phyloP scores from a whole-genome alignment of 2,888 invertebrate genomes.

The Hirtodrosophila trivittata region DNA sequence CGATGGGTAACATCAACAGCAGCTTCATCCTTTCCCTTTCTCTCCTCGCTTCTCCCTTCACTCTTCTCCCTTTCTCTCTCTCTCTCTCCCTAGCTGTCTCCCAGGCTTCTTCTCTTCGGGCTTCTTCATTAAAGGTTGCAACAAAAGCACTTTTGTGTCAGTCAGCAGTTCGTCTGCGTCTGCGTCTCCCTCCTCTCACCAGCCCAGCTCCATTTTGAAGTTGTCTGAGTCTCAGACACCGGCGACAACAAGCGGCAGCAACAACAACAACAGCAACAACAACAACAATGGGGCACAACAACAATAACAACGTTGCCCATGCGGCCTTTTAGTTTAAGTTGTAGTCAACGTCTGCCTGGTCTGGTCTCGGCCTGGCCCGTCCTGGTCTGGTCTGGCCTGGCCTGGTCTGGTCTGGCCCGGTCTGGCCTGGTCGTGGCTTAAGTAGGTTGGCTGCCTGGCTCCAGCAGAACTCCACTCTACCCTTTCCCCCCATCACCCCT shows the following conservation, averaged over 20 bases:
- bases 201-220: conserved; percentile 69
- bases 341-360: conserved; percentile 55
- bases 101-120: conserved; percentile 12
- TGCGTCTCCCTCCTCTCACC: conserved; percentile 8
- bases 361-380: conserved; percentile 30
- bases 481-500: conserved; percentile 12
- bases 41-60: not conserved
- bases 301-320: conserved; percentile 36
- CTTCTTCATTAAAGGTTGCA: conserved; percentile 71
- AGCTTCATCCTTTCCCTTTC: not conserved
- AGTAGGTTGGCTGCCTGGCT: conserved; percentile 65
- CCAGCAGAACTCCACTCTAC: not conserved
- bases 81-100: not conserved
- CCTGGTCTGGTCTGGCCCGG: conserved; percentile 24
- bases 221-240: conserved; percentile 77
- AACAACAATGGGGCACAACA: conserved; percentile 5
- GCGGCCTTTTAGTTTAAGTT: conserved; percentile 79
- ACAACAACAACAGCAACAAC: conserved; percentile 21
- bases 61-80: not conserved
- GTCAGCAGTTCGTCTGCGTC: conserved; percentile 68
- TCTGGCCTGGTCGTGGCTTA: conserved; percentile 46
- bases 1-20: conserved; percentile 24
- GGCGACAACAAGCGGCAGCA: conserved; percentile 60
- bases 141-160: conserved; percentile 80
- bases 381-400: conserved; percentile 28